Conservation (phyloP, 2,797 vertebrate genomes). For the Orientallactaga sibirica region DNA sequence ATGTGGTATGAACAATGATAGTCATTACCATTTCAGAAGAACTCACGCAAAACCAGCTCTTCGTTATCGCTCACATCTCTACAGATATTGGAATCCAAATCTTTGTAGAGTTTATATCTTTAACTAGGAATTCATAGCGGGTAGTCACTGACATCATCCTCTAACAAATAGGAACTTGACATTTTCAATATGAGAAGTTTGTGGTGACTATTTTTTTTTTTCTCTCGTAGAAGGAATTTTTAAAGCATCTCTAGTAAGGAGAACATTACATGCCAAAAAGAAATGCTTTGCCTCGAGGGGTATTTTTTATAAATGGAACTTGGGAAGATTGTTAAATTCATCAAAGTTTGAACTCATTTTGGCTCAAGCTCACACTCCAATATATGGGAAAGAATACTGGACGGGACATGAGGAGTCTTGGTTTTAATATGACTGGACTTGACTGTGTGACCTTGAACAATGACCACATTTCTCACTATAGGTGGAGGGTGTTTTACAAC, state of each 20-base stretch:
- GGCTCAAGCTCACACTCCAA: not conserved
- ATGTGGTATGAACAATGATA: conserved; percentile 58
- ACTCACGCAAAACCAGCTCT: conserved; percentile 27
- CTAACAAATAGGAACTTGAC: conserved; percentile 73
- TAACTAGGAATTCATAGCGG: conserved; percentile 68
- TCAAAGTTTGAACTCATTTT: conserved; percentile 20
- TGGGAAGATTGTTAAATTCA: conserved; percentile 38
- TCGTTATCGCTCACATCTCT: conserved; percentile 68
- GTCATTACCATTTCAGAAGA: conserved; percentile 60
- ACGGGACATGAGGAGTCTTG: not conserved
- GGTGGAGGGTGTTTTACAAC: not conserved
- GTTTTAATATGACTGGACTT: not conserved
- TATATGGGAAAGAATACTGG: not conserved
- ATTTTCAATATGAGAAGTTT: conserved; percentile 79
- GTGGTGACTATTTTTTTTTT: conserved; percentile 67
- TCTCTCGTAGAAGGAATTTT: conserved; percentile 50
- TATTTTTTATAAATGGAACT: conserved; percentile 39
- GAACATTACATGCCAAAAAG: not conserved
- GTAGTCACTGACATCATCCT: conserved; percentile 70
- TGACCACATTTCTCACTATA: not conserved
- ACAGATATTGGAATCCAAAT: conserved; percentile 74
- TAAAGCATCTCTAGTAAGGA: conserved; percentile 59
- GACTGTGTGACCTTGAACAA: not conserved
- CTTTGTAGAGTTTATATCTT: conserved; percentile 61
- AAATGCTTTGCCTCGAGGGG: not conserved